Percentiles rank a stretch among this genome's conserved stretches.
Conservation (phyloP, 2,113 vertebrate genomes). For the Pontoporia blainvillei region DNA sequence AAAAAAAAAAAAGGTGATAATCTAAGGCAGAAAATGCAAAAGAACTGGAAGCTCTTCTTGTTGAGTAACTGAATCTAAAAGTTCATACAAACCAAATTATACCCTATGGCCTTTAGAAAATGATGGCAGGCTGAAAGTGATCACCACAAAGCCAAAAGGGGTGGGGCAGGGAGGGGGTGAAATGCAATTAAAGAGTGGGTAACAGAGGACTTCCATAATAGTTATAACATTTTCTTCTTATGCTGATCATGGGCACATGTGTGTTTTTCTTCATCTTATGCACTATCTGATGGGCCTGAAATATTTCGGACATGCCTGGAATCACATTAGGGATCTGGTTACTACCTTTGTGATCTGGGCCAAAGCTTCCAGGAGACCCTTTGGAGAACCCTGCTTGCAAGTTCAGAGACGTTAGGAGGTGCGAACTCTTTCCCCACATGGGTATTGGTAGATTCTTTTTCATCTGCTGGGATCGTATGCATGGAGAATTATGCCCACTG, state of each 20-base stretch:
- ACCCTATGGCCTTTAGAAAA: neutral
- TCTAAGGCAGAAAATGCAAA: constrained; percentile 41
- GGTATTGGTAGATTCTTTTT: neutral
- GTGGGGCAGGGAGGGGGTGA: fast-evolving
- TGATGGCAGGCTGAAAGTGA: neutral
- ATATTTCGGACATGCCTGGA: neutral
- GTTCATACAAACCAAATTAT: neutral
- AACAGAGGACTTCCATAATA: neutral
- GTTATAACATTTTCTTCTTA: neutral
- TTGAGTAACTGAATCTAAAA: constrained; percentile 37
- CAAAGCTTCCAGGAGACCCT: neutral
- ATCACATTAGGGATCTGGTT: neutral
- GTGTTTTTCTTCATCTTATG: neutral
- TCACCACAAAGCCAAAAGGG: neutral
- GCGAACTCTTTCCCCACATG: neutral
- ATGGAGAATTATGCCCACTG: neutral
- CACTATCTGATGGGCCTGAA: neutral
- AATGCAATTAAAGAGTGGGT: neutral
- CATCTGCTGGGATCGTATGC: neutral
- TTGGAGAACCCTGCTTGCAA: neutral
- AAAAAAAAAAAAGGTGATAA: constrained; percentile 27
- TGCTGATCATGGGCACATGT: neutral
- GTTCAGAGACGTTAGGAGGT: neutral
- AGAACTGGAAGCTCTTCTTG: constrained; percentile 35
- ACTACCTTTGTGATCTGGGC: neutral